phyloP scores from a whole-genome alignment of 2,797 vertebrate species.

The Eulemur coronatus region DNA sequence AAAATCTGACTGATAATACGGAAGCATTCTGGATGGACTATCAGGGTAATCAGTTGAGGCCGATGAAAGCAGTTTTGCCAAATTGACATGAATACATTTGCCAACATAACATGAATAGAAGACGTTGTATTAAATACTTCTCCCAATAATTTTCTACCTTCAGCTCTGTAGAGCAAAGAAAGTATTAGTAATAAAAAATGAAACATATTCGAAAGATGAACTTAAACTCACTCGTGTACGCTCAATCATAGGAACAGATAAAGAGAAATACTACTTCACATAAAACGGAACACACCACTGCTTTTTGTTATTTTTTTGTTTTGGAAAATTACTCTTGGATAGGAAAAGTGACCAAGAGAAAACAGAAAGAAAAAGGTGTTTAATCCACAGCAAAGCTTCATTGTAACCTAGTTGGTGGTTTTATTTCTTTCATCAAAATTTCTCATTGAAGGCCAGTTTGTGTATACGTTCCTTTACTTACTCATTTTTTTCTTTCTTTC shows the following conservation, averaged over 20 bases:
- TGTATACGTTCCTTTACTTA: neutral
- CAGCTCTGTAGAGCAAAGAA: neutral
- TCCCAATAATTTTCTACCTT: neutral
- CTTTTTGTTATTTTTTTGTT: neutral
- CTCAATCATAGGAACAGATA: neutral
- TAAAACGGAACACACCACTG: neutral
- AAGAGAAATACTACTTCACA: neutral
- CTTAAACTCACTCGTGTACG: neutral
- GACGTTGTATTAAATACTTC: neutral
- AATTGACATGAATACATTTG: neutral
- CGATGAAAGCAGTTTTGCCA: neutral
- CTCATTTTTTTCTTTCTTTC: neutral
- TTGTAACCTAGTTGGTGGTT: neutral
- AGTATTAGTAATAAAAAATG: neutral
- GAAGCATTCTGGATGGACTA: neutral
- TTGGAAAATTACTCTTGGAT: neutral
- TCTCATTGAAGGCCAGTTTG: neutral
- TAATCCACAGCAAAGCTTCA: neutral
- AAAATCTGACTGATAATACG: neutral
- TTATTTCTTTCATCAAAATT: neutral
- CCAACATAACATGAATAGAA: neutral
- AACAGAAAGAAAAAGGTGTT: neutral
- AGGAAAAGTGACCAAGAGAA: neutral
- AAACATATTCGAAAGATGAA: neutral
- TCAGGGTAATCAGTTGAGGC: neutral